phyloP scores from a whole-genome alignment of 2,888 invertebrate species.

The Polylopha cassiicola region DNA sequence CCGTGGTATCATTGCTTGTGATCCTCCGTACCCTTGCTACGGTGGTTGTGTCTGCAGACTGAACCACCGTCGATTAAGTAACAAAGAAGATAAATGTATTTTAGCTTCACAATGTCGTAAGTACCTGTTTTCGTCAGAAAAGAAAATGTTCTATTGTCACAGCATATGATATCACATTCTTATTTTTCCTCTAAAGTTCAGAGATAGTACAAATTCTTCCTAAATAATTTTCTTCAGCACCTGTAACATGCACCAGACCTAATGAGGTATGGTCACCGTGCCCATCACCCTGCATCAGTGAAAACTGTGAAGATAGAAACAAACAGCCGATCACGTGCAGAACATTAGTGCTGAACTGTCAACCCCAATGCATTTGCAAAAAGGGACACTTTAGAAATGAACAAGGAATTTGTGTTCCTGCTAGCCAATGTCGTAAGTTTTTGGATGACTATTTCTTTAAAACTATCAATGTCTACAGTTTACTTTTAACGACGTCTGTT shows the following conservation, averaged over 20 bases:
- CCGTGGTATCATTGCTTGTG: slow-evolving; percentile 27
- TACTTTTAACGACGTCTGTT: too few species aligned
- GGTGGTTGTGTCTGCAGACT: slow-evolving; percentile 38
- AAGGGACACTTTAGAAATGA: slow-evolving; percentile 10
- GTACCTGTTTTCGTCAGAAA: too few species aligned
- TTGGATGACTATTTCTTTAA: too few species aligned
- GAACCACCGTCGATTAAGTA: slow-evolving; percentile 32
- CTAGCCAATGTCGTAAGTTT: slow-evolving; percentile 21
- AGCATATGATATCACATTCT: too few species aligned
- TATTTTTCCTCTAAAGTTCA: too few species aligned
- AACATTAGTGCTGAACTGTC: slow-evolving; percentile 37
- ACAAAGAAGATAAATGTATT: slow-evolving; percentile 33
- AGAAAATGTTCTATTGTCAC: too few species aligned
- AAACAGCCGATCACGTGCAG: slow-evolving; percentile 32
- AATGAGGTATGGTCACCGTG: neutral
- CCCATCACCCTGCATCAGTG: slow-evolving; percentile 26
- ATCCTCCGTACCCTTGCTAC: slow-evolving; percentile 30
- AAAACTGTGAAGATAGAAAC: slow-evolving; percentile 35
- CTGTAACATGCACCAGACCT: slow-evolving; percentile 1
- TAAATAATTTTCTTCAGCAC: too few species aligned
- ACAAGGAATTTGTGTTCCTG: slow-evolving; percentile 20
- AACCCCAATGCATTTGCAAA: slow-evolving; percentile 29
- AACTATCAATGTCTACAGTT: too few species aligned
- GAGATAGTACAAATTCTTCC: too few species aligned
- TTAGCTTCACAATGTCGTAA: slow-evolving; percentile 34